phyloP scores from a whole-genome alignment of 2,113 vertebrate species.

The Etheostoma spectabile region DNA sequence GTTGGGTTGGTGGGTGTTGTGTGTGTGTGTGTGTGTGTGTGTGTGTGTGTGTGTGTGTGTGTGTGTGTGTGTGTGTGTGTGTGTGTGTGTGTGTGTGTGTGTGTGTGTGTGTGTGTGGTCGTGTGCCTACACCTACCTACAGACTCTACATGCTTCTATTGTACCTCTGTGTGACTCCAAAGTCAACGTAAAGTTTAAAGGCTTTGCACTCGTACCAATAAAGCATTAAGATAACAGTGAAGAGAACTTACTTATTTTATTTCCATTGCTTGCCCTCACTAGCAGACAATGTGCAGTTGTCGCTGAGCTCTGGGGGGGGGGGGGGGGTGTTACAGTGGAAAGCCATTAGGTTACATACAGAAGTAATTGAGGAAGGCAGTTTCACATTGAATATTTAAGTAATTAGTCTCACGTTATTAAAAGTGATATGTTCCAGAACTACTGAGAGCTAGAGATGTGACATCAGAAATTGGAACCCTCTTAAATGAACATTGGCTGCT shows the following conservation, averaged over 20 bases:
- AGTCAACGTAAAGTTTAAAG: slow-evolving; percentile 79
- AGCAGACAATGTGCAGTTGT: too few species aligned
- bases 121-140: slow-evolving; percentile 33
- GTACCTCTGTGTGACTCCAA: slow-evolving; percentile 65
- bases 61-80: slow-evolving; percentile 53
- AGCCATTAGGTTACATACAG: too few species aligned
- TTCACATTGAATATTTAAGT: too few species aligned
- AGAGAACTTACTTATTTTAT: slow-evolving; percentile 61
- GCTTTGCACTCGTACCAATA: slow-evolving; percentile 75
- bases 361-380: too few species aligned
- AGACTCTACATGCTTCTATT: slow-evolving; percentile 50
- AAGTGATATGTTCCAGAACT: too few species aligned
- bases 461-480: too few species aligned
- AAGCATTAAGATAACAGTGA: slow-evolving; percentile 74
- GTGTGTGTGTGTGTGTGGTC: slow-evolving; percentile 49
- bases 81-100: slow-evolving; percentile 42
- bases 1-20: too few species aligned
- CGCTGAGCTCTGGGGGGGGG: too few species aligned
- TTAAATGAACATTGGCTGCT: too few species aligned
- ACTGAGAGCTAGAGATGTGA: too few species aligned
- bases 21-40: slow-evolving; percentile 42
- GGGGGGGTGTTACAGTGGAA: too few species aligned
- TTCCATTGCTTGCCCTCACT: slow-evolving; percentile 45
- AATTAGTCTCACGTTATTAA: too few species aligned
- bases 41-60: slow-evolving; percentile 48